Evolutionary conservation across 2,797 vertebrate genomes (phyloP).

Genomic region (Psittacula derbiana): DNA sequence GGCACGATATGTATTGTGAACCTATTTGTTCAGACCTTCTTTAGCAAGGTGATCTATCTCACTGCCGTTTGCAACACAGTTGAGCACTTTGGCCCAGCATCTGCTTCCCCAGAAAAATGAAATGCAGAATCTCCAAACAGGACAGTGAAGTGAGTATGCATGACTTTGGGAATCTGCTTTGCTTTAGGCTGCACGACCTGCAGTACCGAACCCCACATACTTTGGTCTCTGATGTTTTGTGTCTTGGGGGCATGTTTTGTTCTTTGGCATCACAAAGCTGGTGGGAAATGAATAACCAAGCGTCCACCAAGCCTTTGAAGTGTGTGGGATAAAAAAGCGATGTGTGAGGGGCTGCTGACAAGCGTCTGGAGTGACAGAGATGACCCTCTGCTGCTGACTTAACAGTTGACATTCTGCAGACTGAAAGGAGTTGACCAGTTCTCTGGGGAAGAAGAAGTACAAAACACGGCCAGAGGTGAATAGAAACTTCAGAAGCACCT

Average conservation of each 20-base stretch:
- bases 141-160: not conserved
- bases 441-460: not conserved
- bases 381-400: not conserved
- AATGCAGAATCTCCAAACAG: not conserved
- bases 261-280: not conserved
- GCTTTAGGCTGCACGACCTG: not conserved
- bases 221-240: not conserved
- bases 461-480: not conserved
- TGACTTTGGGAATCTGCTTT: not conserved
- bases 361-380: not conserved
- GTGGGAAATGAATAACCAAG: not conserved
- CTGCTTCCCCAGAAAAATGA: not conserved
- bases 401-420: not conserved
- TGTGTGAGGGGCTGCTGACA: slow-evolving; percentile 37
- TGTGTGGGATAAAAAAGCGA: not conserved
- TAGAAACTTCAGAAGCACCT: not conserved
- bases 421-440: not conserved
- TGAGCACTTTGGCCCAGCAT: not conserved
- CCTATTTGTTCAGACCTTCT: not conserved
- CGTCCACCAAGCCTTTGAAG: not conserved
- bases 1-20: accelerated
- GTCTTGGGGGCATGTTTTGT: not conserved
- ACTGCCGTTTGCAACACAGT: not conserved
- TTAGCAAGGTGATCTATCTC: not conserved
- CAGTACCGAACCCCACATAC: accelerated